Evolutionary conservation across 2,888 invertebrate genomes (phyloP).

Genomic region (Lissonota sp.): DNA sequence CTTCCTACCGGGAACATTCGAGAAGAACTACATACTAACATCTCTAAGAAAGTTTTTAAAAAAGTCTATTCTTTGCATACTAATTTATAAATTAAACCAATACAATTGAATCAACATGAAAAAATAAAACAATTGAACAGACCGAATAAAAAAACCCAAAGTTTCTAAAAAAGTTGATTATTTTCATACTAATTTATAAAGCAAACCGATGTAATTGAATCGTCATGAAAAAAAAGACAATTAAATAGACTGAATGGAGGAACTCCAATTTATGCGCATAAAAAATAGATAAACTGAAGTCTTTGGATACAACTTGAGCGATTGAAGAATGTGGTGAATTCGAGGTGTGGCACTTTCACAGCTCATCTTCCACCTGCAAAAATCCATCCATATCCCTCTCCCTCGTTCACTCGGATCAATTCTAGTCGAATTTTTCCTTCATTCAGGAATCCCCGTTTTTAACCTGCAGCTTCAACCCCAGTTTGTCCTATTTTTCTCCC

Average conservation of each 20-base stretch:
- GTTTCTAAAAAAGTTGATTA: no score
- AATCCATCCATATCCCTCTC: constrained; percentile 19
- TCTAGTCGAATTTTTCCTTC: neutral
- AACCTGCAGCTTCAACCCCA: constrained; percentile 37
- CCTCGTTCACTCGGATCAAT: neutral
- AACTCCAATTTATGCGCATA: neutral
- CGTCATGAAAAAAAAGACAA: no score
- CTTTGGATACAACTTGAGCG: constrained; percentile 57
- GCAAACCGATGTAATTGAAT: no score
- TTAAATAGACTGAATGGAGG: neutral
- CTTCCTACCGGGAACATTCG: constrained; percentile 14
- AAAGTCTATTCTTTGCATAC: no score
- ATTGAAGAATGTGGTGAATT: constrained; percentile 79
- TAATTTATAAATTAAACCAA: no score
- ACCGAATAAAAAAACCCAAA: no score
- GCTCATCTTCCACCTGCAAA: constrained; percentile 59
- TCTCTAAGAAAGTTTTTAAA: no score
- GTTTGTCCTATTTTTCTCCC: constrained; percentile 49
- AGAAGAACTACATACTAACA: neutral
- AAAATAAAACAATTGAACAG: no score
- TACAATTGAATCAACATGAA: no score
- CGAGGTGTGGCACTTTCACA: constrained; percentile 77
- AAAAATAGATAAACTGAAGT: constrained; percentile 50
- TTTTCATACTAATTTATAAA: no score
- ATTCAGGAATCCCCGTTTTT: constrained; percentile 12